Conservation (phyloP, 1,140 invertebrate genomes). For the Elymnias hypermnestra region DNA sequence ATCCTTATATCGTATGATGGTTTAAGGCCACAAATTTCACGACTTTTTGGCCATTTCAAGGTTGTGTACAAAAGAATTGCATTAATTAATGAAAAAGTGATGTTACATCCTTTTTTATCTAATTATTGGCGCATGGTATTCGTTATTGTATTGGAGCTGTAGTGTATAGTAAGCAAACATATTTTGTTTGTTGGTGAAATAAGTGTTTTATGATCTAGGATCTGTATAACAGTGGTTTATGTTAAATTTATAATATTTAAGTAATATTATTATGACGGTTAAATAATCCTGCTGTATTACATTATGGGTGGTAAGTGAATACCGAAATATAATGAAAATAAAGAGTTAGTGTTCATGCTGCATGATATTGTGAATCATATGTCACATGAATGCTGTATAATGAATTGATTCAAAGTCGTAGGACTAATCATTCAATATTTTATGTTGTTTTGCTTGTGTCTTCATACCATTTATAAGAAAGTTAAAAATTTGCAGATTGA, state of each 20-base stretch:
- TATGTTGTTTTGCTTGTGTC: no score
- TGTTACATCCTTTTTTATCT: constrained; percentile 54
- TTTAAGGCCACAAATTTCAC: constrained; percentile 16
- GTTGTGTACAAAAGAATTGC: constrained; percentile 45
- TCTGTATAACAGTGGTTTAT: constrained; percentile 40
- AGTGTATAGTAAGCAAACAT: constrained; percentile 19
- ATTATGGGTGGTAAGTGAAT: constrained; percentile 57
- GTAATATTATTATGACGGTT: constrained; percentile 26
- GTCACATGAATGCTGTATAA: no score
- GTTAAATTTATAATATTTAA: constrained; percentile 30
- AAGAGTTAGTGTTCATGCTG: constrained; percentile 11
- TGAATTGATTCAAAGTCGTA: no score
- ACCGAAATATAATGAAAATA: constrained; percentile 6
- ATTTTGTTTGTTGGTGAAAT: constrained; percentile 30
- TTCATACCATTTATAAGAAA: no score
- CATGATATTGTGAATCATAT: not conserved
- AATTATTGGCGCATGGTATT: constrained; percentile 49
- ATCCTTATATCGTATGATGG: constrained; percentile 11
- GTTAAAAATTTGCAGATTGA: no score
- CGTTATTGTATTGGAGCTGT: constrained; percentile 29
- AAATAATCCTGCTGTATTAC: constrained; percentile 27
- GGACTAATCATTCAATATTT: no score
- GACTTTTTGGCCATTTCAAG: constrained; percentile 58
- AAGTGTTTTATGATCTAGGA: constrained; percentile 37
- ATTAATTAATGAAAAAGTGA: constrained; percentile 43